A percentile compares a stretch with the other conserved stretches of the same genome.
Evolutionary conservation across 2,888 invertebrate genomes (phyloP).

Genomic region (Isotomurus palustris): DNA sequence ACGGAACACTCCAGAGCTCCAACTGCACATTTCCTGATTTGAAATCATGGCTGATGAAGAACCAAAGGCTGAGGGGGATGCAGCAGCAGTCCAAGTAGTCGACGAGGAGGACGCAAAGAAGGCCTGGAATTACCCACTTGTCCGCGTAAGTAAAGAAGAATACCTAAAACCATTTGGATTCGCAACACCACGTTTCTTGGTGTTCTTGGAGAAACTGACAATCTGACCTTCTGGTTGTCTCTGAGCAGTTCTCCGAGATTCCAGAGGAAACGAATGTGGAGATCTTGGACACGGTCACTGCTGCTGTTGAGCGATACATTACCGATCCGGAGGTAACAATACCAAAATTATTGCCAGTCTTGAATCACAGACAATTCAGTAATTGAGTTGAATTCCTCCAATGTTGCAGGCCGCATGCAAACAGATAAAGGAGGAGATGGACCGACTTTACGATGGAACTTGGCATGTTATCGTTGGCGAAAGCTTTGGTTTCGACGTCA

Average conservation of each 20-base stretch:
- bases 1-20: too few species aligned
- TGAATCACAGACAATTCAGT: too few species aligned
- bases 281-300: slow-evolving; percentile 40
- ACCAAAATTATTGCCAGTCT: not conserved
- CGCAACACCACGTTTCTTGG: too few species aligned
- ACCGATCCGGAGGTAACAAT: slow-evolving; percentile 38
- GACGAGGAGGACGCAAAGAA: too few species aligned
- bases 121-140: not conserved
- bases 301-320: slow-evolving; percentile 35
- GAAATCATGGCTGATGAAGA: too few species aligned
- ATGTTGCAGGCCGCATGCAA: slow-evolving; percentile 25
- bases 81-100: too few species aligned
- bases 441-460: slow-evolving; percentile 25
- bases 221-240: not conserved
- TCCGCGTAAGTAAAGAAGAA: not conserved
- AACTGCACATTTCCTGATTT: too few species aligned
- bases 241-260: slow-evolving; percentile 37
- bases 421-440: slow-evolving; percentile 34
- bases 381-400: not conserved
- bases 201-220: not conserved
- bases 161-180: too few species aligned
- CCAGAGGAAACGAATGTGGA: slow-evolving; percentile 41
- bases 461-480: slow-evolving; percentile 35
- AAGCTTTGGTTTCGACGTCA: slow-evolving; percentile 33
- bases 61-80: too few species aligned